Percentiles rank a stretch among this genome's conserved stretches.
Evolutionary conservation across 2,113 vertebrate species (phyloP).

Genomic region (Bombycilla garrulus): DNA sequence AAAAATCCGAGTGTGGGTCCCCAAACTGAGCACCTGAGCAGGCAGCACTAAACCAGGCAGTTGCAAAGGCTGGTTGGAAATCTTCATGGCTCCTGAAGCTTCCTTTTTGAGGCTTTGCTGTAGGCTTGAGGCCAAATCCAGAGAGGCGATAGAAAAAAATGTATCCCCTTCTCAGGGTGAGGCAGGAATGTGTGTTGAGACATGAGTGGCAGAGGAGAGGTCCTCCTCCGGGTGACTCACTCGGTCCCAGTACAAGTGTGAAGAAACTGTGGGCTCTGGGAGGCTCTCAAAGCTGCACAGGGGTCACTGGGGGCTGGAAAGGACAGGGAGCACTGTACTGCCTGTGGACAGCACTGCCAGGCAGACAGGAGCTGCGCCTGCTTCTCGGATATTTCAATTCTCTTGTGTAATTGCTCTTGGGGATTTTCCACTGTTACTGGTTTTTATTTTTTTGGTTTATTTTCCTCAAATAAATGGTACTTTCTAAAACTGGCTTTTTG

Average conservation of each 20-base stretch:
- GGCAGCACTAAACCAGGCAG: not conserved
- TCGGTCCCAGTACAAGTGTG: not conserved
- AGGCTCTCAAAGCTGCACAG: not conserved
- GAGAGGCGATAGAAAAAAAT: fast-evolving
- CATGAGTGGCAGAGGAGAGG: not conserved
- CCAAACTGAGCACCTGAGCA: not conserved
- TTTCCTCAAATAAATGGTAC: conserved; percentile 75
- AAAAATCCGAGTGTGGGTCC: not conserved
- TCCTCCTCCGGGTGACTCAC: not conserved
- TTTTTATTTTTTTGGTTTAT: not conserved
- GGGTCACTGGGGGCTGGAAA: not conserved
- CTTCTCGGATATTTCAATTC: not conserved
- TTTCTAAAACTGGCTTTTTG: conserved; percentile 66
- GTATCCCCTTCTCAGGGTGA: fast-evolving
- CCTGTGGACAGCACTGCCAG: not conserved
- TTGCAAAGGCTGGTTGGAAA: not conserved
- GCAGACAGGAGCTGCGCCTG: not conserved
- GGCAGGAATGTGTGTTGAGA: not conserved
- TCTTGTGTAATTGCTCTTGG: conserved; percentile 56
- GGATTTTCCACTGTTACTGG: conserved; percentile 71
- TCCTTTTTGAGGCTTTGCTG: not conserved
- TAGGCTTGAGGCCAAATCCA: not conserved
- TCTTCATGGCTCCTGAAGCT: not conserved
- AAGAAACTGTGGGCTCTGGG: not conserved
- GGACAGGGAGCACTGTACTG: not conserved